Evolutionary conservation across 2,797 vertebrate genomes (phyloP), one percentile per base, ranked within the genome.

Genomic region (Sebastes minor): DNA sequence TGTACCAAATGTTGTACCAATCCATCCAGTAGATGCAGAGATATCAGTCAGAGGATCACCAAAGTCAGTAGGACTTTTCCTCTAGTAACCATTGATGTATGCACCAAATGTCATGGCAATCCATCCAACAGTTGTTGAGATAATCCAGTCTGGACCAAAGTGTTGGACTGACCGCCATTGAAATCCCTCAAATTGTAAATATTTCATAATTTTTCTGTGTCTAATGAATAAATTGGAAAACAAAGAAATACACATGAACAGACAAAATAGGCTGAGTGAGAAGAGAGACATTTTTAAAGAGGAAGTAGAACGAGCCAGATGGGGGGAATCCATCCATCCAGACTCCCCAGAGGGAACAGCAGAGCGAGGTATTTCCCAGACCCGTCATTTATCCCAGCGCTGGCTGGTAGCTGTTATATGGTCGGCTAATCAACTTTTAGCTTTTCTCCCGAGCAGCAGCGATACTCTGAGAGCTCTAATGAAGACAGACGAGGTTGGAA

Each of bases 391-490:
- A 28, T 52, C 28, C 61, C 80, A 23, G 59, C 22, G 23, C 74
- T 42, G 71, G 71, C 84, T 71, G 76, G 25, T 28, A 35, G 80
- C 82, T 73, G 52, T 86, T 82, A 67, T 53, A 74, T 1, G 84
- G 35, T 71, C 69, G 74, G 66, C 64, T 88, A 91, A 93, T 90
- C 81, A 85, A 80, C 88, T 89, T 90, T 86, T 23, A 80, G 83
- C 78, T 81, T 49, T n/a, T 55, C 78, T 84, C 68, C 70, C 0
- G 89, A 76, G 83, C 80, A 11, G 25, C 74, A 6, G 69, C 18
- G 4, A 33, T 59, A 0, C 78, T 80, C 52, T n/a, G 74, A 78
- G 78, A 84, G 76, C 76, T 28, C 62, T 88, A 84, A 93, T 91
- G 87, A 90, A 92, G 90, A 92, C 74, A 2, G 78, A 93, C 33